phyloP scores from a whole-genome alignment of 2,888 invertebrate species.

The Euproctis similis region DNA sequence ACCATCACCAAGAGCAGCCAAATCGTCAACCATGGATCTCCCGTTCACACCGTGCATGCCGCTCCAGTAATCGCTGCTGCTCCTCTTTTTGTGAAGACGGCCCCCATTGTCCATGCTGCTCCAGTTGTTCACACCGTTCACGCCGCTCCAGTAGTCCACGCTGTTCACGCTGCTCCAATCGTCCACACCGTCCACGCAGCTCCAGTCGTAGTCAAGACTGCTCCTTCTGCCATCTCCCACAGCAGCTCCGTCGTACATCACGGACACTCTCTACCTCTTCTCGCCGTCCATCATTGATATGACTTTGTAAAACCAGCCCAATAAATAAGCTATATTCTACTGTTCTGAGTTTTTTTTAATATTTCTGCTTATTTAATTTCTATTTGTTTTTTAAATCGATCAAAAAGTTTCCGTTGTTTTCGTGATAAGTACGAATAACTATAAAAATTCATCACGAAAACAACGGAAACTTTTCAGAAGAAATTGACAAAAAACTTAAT shows the following conservation, averaged over 20 bases:
- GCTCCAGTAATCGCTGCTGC: conserved; percentile 36
- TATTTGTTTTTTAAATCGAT: too few relatives aligned
- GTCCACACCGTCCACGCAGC: conserved; percentile 46
- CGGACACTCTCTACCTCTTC: conserved; percentile 45
- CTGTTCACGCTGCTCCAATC: conserved; percentile 46
- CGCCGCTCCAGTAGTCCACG: conserved; percentile 31
- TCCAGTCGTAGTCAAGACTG: conserved; percentile 59
- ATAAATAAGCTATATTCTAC: too few relatives aligned
- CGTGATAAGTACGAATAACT: too few relatives aligned
- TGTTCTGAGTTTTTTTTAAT: too few relatives aligned
- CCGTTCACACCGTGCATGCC: conserved; percentile 35
- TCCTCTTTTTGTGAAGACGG: conserved; percentile 35
- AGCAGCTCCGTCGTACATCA: conserved; percentile 58
- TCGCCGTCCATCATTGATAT: conserved; percentile 52
- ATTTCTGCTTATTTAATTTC: too few relatives aligned
- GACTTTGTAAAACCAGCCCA: too few relatives aligned
- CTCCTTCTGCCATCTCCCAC: conserved; percentile 49
- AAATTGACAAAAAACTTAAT: too few relatives aligned
- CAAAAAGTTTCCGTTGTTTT: too few relatives aligned
- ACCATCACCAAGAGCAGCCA: conserved; percentile 68
- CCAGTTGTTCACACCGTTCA: conserved; percentile 42
- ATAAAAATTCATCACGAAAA: too few relatives aligned
- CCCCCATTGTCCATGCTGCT: conserved; percentile 34
- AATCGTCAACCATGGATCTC: conserved; percentile 59
- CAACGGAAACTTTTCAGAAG: too few relatives aligned